Base-by-base conservation (phyloP, 2,113 vertebrate species). In the Trichomycterus rosablanca region DNA sequence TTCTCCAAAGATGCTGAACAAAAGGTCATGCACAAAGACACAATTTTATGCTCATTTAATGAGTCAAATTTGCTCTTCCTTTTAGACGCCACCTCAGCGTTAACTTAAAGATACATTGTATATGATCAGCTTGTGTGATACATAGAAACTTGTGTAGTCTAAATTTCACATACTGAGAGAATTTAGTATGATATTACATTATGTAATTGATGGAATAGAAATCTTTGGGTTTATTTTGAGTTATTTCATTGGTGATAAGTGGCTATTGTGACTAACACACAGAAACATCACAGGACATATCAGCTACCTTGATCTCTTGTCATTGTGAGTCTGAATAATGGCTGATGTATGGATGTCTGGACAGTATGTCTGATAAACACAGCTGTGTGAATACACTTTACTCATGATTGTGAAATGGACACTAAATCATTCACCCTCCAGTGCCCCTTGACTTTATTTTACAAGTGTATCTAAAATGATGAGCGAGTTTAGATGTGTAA, bases 1-100 rank as follows among this genome's bases (percentile, higher is more conserved):
- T 70, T 77, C 77, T 77, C 73, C 64, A 75, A 75, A 79, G 77
- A 70, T 75, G 73, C 60, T 35, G 73, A 72, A 77, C 77, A 76
- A 76, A 79, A 76, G 77, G 76, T 70, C 40, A 70, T 12, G 39
- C 68, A 79, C 77, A 79, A 73, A 76, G 73, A 73, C 75, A 72
- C 66, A 67, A 72, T 74, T 77, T 76, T 67, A 72, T 72, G 66
- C 67, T 68, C 64, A 50, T 72, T 79, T 73, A 74, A 67, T 75
- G 75, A 70, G 72, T 65, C 71, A 63, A 72, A 74, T 73, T 71
- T 66, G 59, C 68, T 71, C 53, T 39, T 14, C 49, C 35, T 65
- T 65, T 67, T 49, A 54, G 68, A 57, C 55, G 44, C 46, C 32
- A 51, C 68, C 23, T 49, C 48, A n/a, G 53, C 34, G 20, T 19